A percentile compares a stretch with the other conserved stretches of the same genome.
phyloP scores from a whole-genome alignment of 2,113 vertebrate genomes.

The Vulpes lagopus region DNA sequence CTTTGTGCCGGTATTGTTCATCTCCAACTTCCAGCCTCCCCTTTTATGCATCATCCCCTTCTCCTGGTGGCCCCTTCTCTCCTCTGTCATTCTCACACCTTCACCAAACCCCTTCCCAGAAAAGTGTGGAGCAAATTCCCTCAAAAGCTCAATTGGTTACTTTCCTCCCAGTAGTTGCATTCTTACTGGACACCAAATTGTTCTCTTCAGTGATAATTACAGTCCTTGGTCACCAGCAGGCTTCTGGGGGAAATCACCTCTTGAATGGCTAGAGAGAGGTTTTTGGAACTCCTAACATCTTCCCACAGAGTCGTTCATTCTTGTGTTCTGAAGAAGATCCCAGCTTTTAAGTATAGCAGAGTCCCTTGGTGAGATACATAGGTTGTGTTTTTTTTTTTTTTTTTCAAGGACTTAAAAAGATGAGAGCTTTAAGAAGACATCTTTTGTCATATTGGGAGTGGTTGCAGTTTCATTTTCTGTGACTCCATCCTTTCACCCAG shows the following conservation, averaged over 20 bases:
- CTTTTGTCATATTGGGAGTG: not conserved
- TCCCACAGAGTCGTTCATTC: not conserved
- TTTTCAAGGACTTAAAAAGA: not conserved
- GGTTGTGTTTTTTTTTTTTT: not conserved
- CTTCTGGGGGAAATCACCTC: not conserved
- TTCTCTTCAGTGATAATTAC: not conserved
- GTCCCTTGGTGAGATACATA: not conserved
- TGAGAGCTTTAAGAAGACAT: not conserved
- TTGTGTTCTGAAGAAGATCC: not conserved
- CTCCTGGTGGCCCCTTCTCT: not conserved
- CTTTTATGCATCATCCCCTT: not conserved
- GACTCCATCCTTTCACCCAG: not conserved
- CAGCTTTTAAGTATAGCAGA: not conserved
- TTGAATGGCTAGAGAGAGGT: not conserved
- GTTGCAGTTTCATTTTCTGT: not conserved
- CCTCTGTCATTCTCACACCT: not conserved
- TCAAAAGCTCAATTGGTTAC: not conserved
- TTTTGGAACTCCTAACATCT: not conserved
- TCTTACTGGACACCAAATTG: not conserved
- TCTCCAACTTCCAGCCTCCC: not conserved
- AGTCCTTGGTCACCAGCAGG: not conserved
- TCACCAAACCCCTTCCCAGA: conserved; percentile 1
- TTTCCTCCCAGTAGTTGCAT: not conserved
- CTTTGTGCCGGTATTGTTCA: not conserved
- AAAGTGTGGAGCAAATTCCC: not conserved